Evolutionary conservation across 2,888 invertebrate genomes (phyloP).

Genomic region (Apotomis turbidana): DNA sequence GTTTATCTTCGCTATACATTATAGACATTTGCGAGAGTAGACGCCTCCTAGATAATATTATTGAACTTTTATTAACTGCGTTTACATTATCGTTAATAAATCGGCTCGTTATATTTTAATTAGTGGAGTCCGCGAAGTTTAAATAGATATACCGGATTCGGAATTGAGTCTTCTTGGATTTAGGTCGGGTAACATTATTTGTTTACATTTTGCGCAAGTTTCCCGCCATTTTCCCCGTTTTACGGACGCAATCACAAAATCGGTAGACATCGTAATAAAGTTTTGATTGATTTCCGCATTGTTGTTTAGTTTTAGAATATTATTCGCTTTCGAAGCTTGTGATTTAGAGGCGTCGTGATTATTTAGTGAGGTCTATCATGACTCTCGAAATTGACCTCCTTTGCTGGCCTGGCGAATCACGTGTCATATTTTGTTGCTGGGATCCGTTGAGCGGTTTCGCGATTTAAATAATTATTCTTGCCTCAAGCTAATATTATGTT

Average conservation of each 20-base stretch:
- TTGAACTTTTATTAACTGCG: constrained; percentile 9
- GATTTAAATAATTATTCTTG: background rate
- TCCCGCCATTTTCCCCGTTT: constrained; percentile 51
- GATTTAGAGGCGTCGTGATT: background rate
- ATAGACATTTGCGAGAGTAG: constrained; percentile 23
- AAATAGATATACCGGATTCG: background rate
- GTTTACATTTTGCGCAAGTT: constrained; percentile 42
- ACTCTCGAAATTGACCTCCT: constrained; percentile 75
- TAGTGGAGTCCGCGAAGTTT: background rate
- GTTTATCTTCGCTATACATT: constrained; percentile 58
- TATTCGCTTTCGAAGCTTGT: background rate
- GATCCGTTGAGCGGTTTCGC: background rate
- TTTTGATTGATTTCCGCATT: background rate
- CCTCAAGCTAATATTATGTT: background rate
- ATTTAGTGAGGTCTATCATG: constrained; percentile 44
- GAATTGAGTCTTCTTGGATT: constrained; percentile 9
- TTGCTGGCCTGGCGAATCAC: constrained; percentile 42
- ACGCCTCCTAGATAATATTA: constrained; percentile 10
- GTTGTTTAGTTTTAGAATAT: constrained; percentile 5
- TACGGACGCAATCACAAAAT: constrained; percentile 8
- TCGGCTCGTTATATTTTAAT: constrained; percentile 13
- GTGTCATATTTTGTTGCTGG: background rate
- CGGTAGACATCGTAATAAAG: constrained; percentile 1
- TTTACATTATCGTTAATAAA: constrained; percentile 14
- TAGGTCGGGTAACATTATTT: constrained; percentile 37